Conservation (phyloP, 2,797 vertebrate species). For the Danio jaintianensis region DNA sequence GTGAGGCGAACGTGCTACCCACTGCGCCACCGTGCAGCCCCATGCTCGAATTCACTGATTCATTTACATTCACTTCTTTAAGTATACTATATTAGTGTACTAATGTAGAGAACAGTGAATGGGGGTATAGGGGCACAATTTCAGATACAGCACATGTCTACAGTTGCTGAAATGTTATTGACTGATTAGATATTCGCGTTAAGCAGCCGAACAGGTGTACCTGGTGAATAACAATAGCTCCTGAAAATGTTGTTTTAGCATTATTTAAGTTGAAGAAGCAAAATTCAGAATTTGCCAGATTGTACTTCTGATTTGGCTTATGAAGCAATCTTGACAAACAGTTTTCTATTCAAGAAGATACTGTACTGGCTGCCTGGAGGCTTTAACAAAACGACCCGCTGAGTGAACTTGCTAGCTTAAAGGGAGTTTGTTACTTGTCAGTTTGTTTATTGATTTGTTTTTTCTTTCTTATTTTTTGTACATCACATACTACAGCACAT, state of each 20-base stretch:
- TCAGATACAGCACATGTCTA: too few species aligned
- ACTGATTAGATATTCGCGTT: too few species aligned
- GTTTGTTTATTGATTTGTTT: not conserved
- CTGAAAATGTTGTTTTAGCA: not conserved
- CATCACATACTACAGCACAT: not conserved
- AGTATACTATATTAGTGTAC: too few species aligned
- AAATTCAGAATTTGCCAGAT: not conserved
- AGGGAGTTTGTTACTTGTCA: not conserved
- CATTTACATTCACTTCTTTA: too few species aligned
- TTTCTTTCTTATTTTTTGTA: not conserved
- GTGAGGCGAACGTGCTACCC: too few species aligned
- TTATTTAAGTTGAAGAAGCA: slow-evolving; percentile 9
- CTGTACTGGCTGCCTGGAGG: not conserved
- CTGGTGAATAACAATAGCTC: too few species aligned
- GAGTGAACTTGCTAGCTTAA: slow-evolving; percentile 13
- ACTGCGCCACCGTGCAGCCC: too few species aligned
- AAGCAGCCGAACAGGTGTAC: too few species aligned
- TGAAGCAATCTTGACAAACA: slow-evolving; percentile 10
- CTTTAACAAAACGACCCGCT: not conserved
- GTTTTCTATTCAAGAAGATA: slow-evolving; percentile 8
- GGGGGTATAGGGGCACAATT: too few species aligned
- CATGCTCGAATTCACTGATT: too few species aligned
- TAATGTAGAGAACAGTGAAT: too few species aligned
- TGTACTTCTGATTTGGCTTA: slow-evolving; percentile 12
- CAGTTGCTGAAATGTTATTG: too few species aligned